Percentiles rank a stretch among this genome's conserved stretches.
Evolutionary conservation across 2,888 invertebrate species (phyloP).

Genomic region (Endotricha flammealis): DNA sequence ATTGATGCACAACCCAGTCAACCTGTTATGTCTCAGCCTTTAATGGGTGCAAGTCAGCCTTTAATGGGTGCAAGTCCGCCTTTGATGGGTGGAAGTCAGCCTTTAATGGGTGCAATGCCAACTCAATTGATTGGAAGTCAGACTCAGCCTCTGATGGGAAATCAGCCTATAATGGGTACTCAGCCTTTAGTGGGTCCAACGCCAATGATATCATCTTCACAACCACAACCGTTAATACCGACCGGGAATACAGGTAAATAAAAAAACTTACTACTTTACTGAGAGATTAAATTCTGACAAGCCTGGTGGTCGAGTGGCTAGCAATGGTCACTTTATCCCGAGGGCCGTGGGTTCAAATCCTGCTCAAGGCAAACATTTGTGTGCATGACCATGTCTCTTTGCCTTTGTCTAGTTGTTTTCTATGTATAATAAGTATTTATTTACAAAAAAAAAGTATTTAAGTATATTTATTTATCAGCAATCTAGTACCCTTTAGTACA

Average conservation of each 20-base stretch:
- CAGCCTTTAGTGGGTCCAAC: constrained; percentile 20
- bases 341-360: no score
- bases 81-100: constrained; percentile 24
- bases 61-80: constrained; percentile 41
- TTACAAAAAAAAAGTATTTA: no score
- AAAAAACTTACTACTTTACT: no score
- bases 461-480: no score
- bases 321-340: no score
- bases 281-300: no score
- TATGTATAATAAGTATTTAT: no score
- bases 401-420: no score
- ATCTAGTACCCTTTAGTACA: no score
- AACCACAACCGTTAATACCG: constrained; percentile 30
- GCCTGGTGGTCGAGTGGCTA: no score
- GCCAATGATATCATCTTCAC: constrained; percentile 30
- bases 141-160: constrained; percentile 11
- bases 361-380: no score
- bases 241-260: constrained; percentile 35
- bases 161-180: constrained; percentile 12
- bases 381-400: no score
- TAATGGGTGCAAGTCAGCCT: constrained; percentile 41
- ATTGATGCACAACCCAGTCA: neutral
- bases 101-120: constrained; percentile 15
- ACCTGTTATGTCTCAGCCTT: constrained; percentile 17
- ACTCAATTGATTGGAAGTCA: constrained; percentile 11